These are phyloP conservation scores for Argyresthia albistria DNA, from an alignment of 2,888 invertebrate species.

Conservation along the genomic window DNA sequence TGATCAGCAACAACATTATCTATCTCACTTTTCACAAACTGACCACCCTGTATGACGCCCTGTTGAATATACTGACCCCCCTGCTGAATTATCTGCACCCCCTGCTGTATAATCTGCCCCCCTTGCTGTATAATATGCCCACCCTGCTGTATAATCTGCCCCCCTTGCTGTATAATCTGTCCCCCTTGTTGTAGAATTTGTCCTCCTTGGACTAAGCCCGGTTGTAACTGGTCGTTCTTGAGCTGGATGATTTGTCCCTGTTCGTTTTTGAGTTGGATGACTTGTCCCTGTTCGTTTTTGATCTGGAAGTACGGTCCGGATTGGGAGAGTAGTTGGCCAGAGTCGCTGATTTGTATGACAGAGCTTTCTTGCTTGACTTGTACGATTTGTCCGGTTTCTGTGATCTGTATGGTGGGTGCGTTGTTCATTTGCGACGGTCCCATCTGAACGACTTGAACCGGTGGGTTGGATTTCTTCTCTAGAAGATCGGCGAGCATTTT, in stretches of 20 bases:
- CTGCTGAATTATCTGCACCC: conserved; percentile 36
- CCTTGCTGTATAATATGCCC: conserved; percentile 13
- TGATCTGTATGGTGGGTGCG: conserved; percentile 62
- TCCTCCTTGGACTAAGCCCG: conserved; percentile 23
- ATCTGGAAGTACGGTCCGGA: conserved; percentile 51
- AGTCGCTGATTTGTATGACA: conserved; percentile 43
- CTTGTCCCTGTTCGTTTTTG: conserved; percentile 58
- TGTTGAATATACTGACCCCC: conserved; percentile 4
- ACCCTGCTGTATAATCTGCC: conserved; percentile 6
- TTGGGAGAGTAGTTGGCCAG: conserved; percentile 25
- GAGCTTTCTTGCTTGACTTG: conserved; percentile 53
- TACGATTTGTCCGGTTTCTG: conserved; percentile 60
- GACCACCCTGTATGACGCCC: conserved; percentile 6
- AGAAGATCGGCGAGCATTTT: conserved; percentile 89
- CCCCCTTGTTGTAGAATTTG: conserved; percentile 51
- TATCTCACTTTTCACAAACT: conserved; percentile 20
- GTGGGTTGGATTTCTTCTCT: conserved; percentile 79
- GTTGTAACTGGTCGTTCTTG: conserved; percentile 42
- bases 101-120: conserved; percentile 47
- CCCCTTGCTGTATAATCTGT: conserved; percentile 29
- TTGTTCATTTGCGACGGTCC: conserved; percentile 42
- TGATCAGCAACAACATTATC: conserved; percentile 45
- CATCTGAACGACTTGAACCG: conserved; percentile 65
- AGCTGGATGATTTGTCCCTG: conserved; percentile 41
- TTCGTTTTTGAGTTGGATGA: conserved; percentile 57